Evolutionary conservation across 2,888 invertebrate genomes (phyloP), one percentile per base, ranked within the genome.

Genomic region (Pediacus dermestoides): DNA sequence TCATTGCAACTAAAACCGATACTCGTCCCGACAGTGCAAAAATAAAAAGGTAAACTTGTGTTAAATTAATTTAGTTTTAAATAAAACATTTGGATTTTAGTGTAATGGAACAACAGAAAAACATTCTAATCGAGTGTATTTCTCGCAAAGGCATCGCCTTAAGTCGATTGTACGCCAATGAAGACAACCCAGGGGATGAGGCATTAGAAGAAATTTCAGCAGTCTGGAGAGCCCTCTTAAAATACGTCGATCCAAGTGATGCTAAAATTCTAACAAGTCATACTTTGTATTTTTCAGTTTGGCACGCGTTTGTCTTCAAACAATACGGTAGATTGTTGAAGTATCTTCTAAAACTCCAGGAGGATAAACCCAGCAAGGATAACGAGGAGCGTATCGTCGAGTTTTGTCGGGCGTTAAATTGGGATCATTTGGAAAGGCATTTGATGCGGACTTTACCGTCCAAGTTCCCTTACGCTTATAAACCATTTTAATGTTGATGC

Each of bases 261-360:
- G 61, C 74, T 21, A 89, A 90, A 76, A 49, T 53, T 13, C 42
- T 60, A 18, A 54, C 63, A 7, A 47, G 55, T 14, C 60, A 61
- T 27, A 81, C 81, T 30, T 74, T 85, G 28, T 79, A 82, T 58
- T 87, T 94, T 63, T 81, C 82, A 8, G 70, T 88, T 23, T 88
- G 88, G 82, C 89, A 95, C 64, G 85, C 88, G 27, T 78, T 84
- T 58, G 76, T 82, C 1, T 75, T 86, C 58, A 74, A 78, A 44
- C 88, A 92, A 36, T 87, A 84, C 70, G 95, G 91, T 0, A 80
- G 89, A 44, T 83, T 86, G 47, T 67, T 87, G 47, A 90, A 89
- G 66, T 75, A 86, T 45, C 70, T 92, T 12, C 64, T 71, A 44
- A 86, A 85, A 68, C 74, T 86, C 46, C 78, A 80, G 44, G 96